Evolutionary conservation across 2,797 vertebrate species (phyloP), one percentile per base, ranked within the genome.

Genomic region (Capromys pilorides): DNA sequence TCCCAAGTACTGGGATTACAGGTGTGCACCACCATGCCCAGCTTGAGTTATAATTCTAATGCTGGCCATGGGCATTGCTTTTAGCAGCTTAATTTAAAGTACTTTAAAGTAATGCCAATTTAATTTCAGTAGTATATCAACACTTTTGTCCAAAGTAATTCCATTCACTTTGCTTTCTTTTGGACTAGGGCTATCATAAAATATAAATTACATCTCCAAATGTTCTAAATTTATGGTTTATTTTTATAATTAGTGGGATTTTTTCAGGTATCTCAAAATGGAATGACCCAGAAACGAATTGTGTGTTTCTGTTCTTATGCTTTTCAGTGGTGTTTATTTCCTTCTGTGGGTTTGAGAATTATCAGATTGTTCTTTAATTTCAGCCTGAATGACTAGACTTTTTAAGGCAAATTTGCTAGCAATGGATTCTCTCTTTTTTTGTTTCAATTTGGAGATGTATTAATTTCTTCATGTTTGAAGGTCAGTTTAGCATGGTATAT

Each of bases 401-500:
- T 33, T 12, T 86, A 45, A 19, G 62, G 24, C 51, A 88, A 49
- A 16, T 80, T 33, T 84, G 51, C 51, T 86, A 45, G 19, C 78
- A 90, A 36, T 69, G 83, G 2, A 79, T 73, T 64, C 18, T 94
- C 22, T 94, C 21, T 67, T 45, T 19, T 77, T 90, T 90, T 67
- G 28, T 28, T 90, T 89, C 59, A 77, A 61, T 84, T 22, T 91
- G 2, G 28, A 93, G 9, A 49, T 49, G 49, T 6, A 49, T 86
- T 88, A 26, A 83, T 79, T 73, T 91, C 26, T 69, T 84, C 7
- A 73, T 90, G 73, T 90, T 87, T 86, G 22, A 86, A 79, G 57
- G 49, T 57, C 19, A 61, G 39, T 92, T 87, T 79, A 83, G 66
- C 71, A 87, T 28, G 22, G 36, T 90, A 31, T 75, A 67, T 33